Conservation (phyloP, 2,888 invertebrate species). For the Stenoptilia bipunctidactyla region DNA sequence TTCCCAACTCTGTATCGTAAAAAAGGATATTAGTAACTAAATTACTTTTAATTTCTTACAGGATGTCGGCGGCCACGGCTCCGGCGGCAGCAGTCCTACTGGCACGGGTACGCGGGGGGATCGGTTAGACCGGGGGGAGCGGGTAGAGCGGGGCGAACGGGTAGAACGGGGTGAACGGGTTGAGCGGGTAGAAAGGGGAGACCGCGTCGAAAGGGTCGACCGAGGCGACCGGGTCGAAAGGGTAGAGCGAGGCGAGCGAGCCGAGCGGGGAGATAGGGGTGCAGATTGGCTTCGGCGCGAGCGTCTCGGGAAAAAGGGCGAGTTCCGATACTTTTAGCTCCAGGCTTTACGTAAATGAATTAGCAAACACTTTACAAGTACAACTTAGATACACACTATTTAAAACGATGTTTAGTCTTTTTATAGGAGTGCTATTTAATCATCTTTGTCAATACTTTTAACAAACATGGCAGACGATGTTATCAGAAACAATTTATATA, state of each 20-base stretch:
- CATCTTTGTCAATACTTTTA: no score
- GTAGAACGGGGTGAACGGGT: slow-evolving; percentile 64
- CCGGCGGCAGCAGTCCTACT: slow-evolving; percentile 83
- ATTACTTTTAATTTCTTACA: slow-evolving; percentile 21
- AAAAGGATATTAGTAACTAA: slow-evolving; percentile 5
- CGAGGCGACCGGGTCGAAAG: slow-evolving; percentile 65
- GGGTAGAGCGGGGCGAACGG: slow-evolving; percentile 42
- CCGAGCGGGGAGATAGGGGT: slow-evolving; percentile 49
- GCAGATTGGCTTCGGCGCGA: slow-evolving; percentile 90
- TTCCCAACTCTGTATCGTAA: no score
- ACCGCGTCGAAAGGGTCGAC: slow-evolving; percentile 49
- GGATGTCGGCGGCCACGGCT: slow-evolving; percentile 51
- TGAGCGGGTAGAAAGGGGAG: slow-evolving; percentile 28
- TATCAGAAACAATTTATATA: no score
- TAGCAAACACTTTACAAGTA: no score
- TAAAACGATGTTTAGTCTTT: no score
- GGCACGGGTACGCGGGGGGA: slow-evolving; percentile 70
- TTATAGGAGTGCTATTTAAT: no score
- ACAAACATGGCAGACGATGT: no score
- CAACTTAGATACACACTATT: no score
- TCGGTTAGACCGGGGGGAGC: slow-evolving; percentile 36
- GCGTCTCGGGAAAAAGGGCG: slow-evolving; percentile 93
- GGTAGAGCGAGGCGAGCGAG: slow-evolving; percentile 26
- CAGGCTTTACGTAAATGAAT: no score
- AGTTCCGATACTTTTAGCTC: slow-evolving; percentile 90